Base-by-base conservation (phyloP, 2,888 invertebrate genomes). In the Anagyrus pseudococci region DNA sequence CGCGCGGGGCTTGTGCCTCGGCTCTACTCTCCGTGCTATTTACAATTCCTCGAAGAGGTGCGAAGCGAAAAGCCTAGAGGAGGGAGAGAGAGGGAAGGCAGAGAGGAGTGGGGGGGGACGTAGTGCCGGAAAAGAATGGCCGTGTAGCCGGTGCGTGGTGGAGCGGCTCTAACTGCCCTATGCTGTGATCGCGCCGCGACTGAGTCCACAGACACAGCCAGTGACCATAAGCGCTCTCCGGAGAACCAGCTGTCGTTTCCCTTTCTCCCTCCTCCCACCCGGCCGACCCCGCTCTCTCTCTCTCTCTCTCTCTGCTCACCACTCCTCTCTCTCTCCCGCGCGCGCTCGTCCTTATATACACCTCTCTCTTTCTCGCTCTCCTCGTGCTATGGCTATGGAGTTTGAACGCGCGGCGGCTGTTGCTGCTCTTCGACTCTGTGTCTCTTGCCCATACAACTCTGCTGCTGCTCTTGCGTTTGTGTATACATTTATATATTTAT, bases 231-330 rank as follows among this genome's bases (percentile, higher is more conserved):
- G 61, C 58, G 44, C 48, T 13, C 22, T 33, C n/a, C 40, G 47
- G 60, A 62, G 59, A 66, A 63, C 63, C 63, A 66, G 66, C 66
- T 66, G 66, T 66, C 66, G 66, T 47, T 64, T 55, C 58, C 60
- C 62, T 44, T 56, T 61, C 57, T 52, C 47, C 47, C 58, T 25
- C 19, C 47, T 10, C 46, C 29, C 15, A n/a, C 37, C 20, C 43
- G 17, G 23, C 17, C 33, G n/a, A 22, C 15, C 41, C 17, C 44
- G 33, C 49, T 49, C 29, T 33, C 53, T 23, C 46, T 55, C 26
- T 20, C 33, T 37, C 58, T 40, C 17, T 15, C 43, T 41, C 17
- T 22, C 19, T 13, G 46, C 46, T 20, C 22, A 15, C 46, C 46
- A 22, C 4, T 22, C 15, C 19, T 23, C 20, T 46, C n/a, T n/a